Evolutionary conservation across 1,140 invertebrate genomes (phyloP), one percentile per base, ranked within the genome.

Genomic region (Brachionus asplanchnoidis): DNA sequence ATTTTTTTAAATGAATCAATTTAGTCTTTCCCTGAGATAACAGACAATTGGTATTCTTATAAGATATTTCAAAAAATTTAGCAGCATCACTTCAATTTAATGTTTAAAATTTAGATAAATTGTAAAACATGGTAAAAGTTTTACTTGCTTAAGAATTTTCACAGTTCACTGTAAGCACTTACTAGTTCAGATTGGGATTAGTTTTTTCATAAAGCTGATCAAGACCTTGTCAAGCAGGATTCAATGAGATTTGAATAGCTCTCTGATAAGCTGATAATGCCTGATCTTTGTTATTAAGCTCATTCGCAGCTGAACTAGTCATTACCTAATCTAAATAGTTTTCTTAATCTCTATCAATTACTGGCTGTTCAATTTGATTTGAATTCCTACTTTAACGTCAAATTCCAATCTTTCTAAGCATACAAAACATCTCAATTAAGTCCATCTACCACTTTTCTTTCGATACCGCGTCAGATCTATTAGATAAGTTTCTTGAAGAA

Each of bases 191-290:
- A 80, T 23, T 60, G 60, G 20, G 78, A 60, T 60, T 60, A 11
- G 50, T 17, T 66, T 66, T 80, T 80, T 80, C 78, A 42, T 80
- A 80, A n/a, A 80, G 50, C 20, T 80, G 78, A 23, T 46, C 78
- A 42, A 80, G 78, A 7, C 78, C 78, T 66, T 80, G 78, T 50
- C 78, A 80, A 36, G 78, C 78, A 2, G 78, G 78, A 17, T 53
- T 66, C 3, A 20, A 1, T 2, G 78, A 56, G 5, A 80, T 80
- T 32, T 80, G 78, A 56, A 80, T 80, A 14, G 78, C 78, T 26
- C 78, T 17, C 9, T 80, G 78, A 66, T 56, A 80, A 42, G 78
- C 78, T 56, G 78, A 46, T 9, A 80, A 40, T 26, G 78, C 78
- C 60, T 80, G 78, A 6, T 80, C 78, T 60, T 80, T 80, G 36